Evolutionary conservation across 1,140 invertebrate species (phyloP), one percentile per base, ranked within the genome.

Genomic region (Acromyrmex heyeri): DNA sequence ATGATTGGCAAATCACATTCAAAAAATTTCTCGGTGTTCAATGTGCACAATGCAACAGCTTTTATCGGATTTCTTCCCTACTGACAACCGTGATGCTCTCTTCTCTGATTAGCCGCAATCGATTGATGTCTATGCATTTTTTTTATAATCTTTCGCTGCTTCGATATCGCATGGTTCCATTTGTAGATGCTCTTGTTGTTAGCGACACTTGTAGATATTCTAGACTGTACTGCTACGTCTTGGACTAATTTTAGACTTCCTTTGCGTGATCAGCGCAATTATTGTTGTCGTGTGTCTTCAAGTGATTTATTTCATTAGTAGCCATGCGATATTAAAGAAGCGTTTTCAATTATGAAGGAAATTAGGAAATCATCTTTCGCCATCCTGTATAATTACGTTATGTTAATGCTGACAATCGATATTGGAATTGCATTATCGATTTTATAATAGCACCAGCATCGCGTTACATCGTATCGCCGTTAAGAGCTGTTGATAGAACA

Each of bases 21-120:
- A 81, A 92, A 91, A 92, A 82, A 82, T 87, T 86, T 93, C 91
- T 93, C 86, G 72, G 87, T 93, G 93, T 93, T 93, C 87, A 69
- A 69, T 93, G 93, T 93, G 91, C 92, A 91, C 89, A 91, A 89
- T 93, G 92, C 92, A 91, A 93, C 89, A 87, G 93, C 92, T 93
- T 93, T 92, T 91, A 92, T 91, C 92, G 88, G 91, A 88, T 87
- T 61, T 87, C 81, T 91, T 78, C 69, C 57, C 53, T 85, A 77
- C 34, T 67, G 59, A 86, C 70, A 62, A 62, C 14, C 81, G 59
- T 57, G 30, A 87, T 72, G 77, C 76, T 86, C 64, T 82, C 53
- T 73, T 88, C 70, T 83, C 79, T 72, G 88, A 87, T 87, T 61
- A 72, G 87, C 59, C 67, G 50, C 64, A 55, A 86, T 82, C 79